These are phyloP conservation scores for Accipiter virgatus DNA, from an alignment of 2,113 vertebrate genomes.

Conservation along the genomic window DNA sequence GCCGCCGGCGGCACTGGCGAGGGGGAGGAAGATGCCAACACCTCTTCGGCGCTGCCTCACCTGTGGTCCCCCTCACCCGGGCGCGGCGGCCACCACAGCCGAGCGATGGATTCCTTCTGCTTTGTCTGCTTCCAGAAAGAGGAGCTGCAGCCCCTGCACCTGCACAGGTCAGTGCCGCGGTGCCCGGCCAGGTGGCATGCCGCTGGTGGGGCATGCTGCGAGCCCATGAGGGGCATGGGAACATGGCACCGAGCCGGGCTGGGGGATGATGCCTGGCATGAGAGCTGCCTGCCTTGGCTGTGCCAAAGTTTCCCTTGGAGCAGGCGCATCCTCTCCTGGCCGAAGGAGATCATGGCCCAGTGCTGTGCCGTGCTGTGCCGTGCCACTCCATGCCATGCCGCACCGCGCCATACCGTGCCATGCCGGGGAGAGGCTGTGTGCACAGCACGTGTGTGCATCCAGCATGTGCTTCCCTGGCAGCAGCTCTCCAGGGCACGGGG, in stretches of 20 bases:
- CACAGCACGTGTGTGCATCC: neutral
- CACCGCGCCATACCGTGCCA: accelerated
- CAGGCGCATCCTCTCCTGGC: neutral
- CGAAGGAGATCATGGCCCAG: accelerated
- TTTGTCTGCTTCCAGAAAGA: constrained; percentile 75
- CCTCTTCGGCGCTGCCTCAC: neutral
- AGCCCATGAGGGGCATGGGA: accelerated
- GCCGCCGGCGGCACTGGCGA: neutral
- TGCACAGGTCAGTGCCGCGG: constrained; percentile 68
- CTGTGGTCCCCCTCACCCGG: constrained; percentile 13
- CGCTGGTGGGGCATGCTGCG: accelerated
- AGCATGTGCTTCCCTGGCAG: neutral
- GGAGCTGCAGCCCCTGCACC: constrained; percentile 73
- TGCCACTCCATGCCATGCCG: accelerated
- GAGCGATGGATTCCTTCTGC: constrained; percentile 74
- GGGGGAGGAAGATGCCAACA: neutral
- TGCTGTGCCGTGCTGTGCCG: accelerated
- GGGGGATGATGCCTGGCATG: neutral
- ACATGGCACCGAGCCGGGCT: accelerated
- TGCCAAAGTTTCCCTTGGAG: neutral
- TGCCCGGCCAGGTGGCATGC: accelerated
- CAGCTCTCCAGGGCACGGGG: neutral
- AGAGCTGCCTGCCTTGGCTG: neutral
- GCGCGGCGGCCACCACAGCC: neutral
- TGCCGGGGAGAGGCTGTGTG: neutral